Evolutionary conservation across 1,140 invertebrate genomes (phyloP), one percentile per base, ranked within the genome.

Genomic region (Trichonephila clavata): DNA sequence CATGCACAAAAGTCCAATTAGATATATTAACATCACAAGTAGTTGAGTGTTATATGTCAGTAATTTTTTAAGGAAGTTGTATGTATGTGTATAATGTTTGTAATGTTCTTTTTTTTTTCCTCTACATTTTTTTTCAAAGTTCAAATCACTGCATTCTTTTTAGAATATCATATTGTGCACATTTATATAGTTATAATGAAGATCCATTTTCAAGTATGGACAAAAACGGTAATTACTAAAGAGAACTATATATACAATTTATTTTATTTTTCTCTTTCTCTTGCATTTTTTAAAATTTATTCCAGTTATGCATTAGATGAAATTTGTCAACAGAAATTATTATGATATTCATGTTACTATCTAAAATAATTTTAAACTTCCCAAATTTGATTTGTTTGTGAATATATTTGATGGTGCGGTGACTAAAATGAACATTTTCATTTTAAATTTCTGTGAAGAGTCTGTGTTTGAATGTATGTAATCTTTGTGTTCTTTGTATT

Each of bases 21-120:
- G 86, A 87, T 87, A 65, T 87, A 87, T 87, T 87, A n/a, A 87
- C 60, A n/a, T 87, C 86, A 87, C 86, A 4, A 20, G 86, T 87
- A 87, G 60, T 84, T 84, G 83, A 59, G 43, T 18, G 60, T 87
- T 63, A n/a, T 21, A 24, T n/a, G 60, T 39, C 10, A 32, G 24
- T 63, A 24, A 84, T 87, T 65, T 81, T 81, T 21, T 81, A 27
- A 39, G 43, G 39, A 27, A 50, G 32, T 27, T 20, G 20, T 80
- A 14, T 81, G 50, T 86, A 21, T 50, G 50, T 50, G 7, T 68
- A n/a, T 27, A 24, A 68, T 68, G 65, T 68, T 13, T 68, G 65
- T 24, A 3, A 68, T 24, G n/a, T 68, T 24, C 10, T 77, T 32
- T 32, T 77, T 77, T 32, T 63, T 32, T 87, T 39, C 32, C 86